A percentile compares a stretch with the other conserved stretches of the same genome.
phyloP scores from a whole-genome alignment of 30 jellyfish, hydroid and myxozoan species.

The Cassiopea xamachana region DNA sequence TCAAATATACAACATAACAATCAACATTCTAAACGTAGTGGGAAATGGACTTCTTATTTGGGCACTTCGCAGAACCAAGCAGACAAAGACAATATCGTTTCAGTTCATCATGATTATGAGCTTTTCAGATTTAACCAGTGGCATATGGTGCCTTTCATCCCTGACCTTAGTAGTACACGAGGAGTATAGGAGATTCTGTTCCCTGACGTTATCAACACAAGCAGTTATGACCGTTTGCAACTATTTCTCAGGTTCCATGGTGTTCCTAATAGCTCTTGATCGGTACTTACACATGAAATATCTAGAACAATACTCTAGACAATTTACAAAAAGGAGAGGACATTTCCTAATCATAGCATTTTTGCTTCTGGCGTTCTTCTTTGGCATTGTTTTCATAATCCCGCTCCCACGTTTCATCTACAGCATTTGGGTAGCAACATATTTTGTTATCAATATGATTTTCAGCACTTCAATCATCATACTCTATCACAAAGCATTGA shows the following conservation, averaged over 20 bases:
- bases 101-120: background rate
- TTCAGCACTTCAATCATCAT: background rate
- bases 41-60: background rate
- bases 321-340: background rate
- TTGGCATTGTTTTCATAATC: background rate
- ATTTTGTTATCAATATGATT: background rate
- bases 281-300: background rate
- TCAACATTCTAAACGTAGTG: background rate
- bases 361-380: background rate
- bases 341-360: background rate
- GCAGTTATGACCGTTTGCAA: background rate
- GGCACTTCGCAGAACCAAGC: background rate
- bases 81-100: background rate
- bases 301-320: background rate
- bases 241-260: background rate
- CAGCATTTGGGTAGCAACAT: background rate
- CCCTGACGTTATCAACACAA: background rate
- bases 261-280: conserved; percentile 1
- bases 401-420: background rate
- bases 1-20: background rate
- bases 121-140: background rate
- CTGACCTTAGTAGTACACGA: background rate
- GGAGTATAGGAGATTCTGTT: background rate
- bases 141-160: background rate
- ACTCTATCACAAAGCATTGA: background rate